These are phyloP conservation scores for Anas platyrhynchos DNA, from an alignment of 2,113 vertebrate genomes.

Conservation along the genomic window DNA sequence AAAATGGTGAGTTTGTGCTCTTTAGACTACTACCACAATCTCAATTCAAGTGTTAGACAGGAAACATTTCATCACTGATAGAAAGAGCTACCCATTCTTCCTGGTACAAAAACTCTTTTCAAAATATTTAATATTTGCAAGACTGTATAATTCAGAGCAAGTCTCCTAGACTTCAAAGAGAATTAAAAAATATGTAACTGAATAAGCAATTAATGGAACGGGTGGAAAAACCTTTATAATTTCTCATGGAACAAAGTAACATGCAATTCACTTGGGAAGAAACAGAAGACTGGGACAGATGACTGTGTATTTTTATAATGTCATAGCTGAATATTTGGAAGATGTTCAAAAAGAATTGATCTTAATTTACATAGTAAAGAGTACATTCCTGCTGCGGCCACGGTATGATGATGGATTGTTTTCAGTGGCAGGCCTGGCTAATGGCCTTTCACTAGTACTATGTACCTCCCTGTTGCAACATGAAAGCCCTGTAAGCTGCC, in stretches of 20 bases:
- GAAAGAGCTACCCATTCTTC: neutral
- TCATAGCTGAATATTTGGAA: neutral
- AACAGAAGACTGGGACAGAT: neutral
- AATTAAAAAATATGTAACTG: slow-evolving; percentile 1
- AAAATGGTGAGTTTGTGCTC: neutral
- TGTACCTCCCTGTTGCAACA: neutral
- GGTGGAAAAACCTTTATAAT: neutral
- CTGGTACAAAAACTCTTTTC: neutral
- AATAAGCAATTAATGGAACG: neutral
- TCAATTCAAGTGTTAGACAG: neutral
- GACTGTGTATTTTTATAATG: slow-evolving; percentile 8
- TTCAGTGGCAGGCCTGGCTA: neutral
- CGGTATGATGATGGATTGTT: neutral
- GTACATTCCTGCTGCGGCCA: neutral
- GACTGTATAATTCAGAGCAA: neutral
- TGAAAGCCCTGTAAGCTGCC: neutral
- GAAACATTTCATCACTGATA: neutral
- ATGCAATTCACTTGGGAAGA: slow-evolving; percentile 23
- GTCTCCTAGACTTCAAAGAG: neutral
- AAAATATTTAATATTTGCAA: neutral
- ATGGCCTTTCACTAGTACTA: neutral
- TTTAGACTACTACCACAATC: neutral
- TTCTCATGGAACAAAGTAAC: slow-evolving; percentile 17
- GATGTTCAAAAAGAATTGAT: neutral
- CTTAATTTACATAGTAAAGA: neutral